Evolutionary conservation across 2,888 invertebrate species (phyloP).

Genomic region (Tridacna gigas): DNA sequence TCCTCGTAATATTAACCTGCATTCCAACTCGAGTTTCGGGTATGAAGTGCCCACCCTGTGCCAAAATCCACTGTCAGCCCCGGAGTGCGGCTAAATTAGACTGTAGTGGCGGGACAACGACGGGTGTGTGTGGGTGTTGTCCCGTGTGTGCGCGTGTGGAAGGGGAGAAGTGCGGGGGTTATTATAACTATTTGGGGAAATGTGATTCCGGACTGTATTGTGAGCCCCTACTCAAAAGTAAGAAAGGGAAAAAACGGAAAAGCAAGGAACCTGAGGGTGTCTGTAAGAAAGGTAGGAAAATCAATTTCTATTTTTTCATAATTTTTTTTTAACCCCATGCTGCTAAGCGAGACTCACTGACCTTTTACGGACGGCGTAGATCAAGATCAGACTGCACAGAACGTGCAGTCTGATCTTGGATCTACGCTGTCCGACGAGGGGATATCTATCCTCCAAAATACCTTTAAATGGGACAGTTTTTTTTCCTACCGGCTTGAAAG

Average conservation of each 20-base stretch:
- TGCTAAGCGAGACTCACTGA: no score
- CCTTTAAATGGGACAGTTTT: no score
- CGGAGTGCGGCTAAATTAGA: conserved; percentile 72
- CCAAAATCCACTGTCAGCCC: conserved; percentile 82
- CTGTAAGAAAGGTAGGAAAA: conserved; percentile 70
- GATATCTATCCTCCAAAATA: no score
- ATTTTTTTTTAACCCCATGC: no score
- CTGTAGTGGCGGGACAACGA: conserved; percentile 82
- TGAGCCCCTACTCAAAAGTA: conserved; percentile 48
- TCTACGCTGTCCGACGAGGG: no score
- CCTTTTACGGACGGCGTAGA: no score
- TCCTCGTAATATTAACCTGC: background rate
- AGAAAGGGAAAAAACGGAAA: conserved; percentile 34
- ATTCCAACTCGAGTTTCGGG: conserved; percentile 31
- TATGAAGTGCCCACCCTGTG: conserved; percentile 83
- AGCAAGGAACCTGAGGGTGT: conserved; percentile 67
- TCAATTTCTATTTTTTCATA: no score
- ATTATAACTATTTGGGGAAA: conserved; percentile 82
- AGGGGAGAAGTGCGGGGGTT: conserved; percentile 83
- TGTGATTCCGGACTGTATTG: conserved; percentile 82
- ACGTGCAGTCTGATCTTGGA: no score
- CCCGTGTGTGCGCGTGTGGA: conserved; percentile 83
- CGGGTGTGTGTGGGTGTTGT: conserved; percentile 84
- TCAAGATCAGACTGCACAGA: no score
- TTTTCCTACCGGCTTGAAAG: no score